Evolutionary conservation across 2,113 vertebrate species (phyloP), one percentile per base, ranked within the genome.

Genomic region (Colossoma macropomum): DNA sequence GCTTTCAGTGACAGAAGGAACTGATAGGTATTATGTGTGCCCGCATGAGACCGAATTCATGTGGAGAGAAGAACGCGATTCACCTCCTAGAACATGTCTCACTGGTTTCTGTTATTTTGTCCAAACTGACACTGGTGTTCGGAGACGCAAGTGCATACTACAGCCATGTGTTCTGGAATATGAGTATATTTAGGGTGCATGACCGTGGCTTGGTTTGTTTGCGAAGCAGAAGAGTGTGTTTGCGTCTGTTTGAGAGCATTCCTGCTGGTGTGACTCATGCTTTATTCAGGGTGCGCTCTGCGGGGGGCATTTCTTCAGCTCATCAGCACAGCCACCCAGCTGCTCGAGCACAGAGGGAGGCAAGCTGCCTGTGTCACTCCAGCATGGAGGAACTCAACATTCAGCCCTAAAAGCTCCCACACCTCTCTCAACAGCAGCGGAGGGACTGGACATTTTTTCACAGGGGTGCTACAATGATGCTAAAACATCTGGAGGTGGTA

Each of bases 201-300:
- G 56, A 59, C 56, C 23, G 15, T n/a, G 4, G 56, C 23, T 23
- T 25, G 59, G n/a, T 62, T 62, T 25, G 19, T 62, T 62, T 62
- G 59, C n/a, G 9, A 60, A 59, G 74, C 19, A 34, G 21, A n/a
- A 59, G 28, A 59, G 52, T 69, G 75, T 27, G 54, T 27, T 32
- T 11, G 45, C 59, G 75, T 85, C 52, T 54, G 45, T 28, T 50
- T 68, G 50, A 69, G 27, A 76, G 28, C 41, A 41, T 80, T 81
- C 63, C 70, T 12, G 25, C 59, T 76, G 76, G 71, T 75, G 68
- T 66, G 52, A 87, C 83, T 87, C 80, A 87, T 87, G 80, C 60
- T 80, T 87, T 85, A 87, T 85, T 80, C 77, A 87, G 60, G 72
- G 28, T 30, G 41, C 17, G 56, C 70, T 48, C 70, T 79, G 38